These are phyloP conservation scores for Colistium nudipinnis DNA, from an alignment of 2,113 vertebrate genomes.

Conservation along the genomic window DNA sequence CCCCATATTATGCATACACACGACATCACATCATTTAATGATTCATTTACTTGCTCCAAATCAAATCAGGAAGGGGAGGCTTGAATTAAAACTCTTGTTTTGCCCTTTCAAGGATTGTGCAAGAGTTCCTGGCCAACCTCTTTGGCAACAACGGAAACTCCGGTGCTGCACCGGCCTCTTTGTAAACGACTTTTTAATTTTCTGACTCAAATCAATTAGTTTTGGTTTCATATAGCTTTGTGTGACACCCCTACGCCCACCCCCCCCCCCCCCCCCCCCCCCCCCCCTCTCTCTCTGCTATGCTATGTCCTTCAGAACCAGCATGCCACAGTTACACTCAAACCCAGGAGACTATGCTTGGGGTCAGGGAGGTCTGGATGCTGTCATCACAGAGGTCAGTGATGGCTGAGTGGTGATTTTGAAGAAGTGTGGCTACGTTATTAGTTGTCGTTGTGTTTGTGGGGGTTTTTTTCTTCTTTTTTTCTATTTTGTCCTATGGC, in stretches of 20 bases:
- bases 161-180: slow-evolving; percentile 83
- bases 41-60: not conserved
- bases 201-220: slow-evolving; percentile 29
- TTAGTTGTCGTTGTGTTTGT: not conserved
- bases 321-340: slow-evolving; percentile 87
- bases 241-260: not conserved
- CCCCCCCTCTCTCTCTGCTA: not conserved
- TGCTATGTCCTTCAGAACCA: slow-evolving; percentile 78
- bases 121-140: slow-evolving; percentile 90
- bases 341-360: slow-evolving; percentile 94
- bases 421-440: not conserved
- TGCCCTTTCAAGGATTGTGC: slow-evolving; percentile 84
- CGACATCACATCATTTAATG: too few relatives aligned
- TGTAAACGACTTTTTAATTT: slow-evolving; percentile 75
- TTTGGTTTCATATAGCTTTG: slow-evolving; percentile 16
- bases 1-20: too few relatives aligned
- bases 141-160: slow-evolving; percentile 86
- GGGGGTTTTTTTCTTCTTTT: too few relatives aligned
- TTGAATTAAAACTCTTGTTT: slow-evolving; percentile 3
- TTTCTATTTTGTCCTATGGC: not conserved
- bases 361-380: slow-evolving; percentile 93
- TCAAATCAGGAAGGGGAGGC: not conserved
- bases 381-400: slow-evolving; percentile 93
- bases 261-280: not conserved
- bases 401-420: slow-evolving; percentile 15